phyloP scores from a whole-genome alignment of 2,797 vertebrate species.

The Kryptopterus vitreolus region DNA sequence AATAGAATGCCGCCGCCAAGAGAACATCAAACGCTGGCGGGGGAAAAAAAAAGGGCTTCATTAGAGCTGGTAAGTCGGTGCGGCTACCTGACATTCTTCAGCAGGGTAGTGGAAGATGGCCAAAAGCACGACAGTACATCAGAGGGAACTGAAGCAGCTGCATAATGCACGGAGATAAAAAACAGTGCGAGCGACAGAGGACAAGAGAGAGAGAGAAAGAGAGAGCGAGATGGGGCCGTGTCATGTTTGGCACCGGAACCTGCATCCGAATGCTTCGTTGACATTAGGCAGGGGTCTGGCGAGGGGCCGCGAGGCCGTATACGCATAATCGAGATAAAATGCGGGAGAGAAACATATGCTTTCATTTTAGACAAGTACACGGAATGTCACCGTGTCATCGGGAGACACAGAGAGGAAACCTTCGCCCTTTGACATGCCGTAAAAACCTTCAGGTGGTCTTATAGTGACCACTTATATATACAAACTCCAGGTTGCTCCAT shows the following conservation, averaged over 20 bases:
- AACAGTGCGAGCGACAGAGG: background rate
- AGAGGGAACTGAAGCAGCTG: constrained; percentile 37
- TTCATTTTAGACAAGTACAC: constrained; percentile 2
- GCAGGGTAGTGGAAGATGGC: constrained; percentile 33
- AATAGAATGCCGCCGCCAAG: constrained; percentile 38
- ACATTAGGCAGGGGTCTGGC: constrained; percentile 18
- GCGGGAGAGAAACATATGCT: constrained; percentile 6
- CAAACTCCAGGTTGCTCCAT: background rate
- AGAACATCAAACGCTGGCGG: constrained; percentile 49
- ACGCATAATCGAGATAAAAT: background rate
- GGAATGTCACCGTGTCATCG: constrained; percentile 9
- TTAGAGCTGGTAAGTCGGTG: constrained; percentile 22
- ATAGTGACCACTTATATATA: background rate
- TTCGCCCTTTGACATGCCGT: background rate
- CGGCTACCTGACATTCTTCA: constrained; percentile 46
- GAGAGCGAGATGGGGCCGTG: background rate
- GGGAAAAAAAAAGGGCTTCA: constrained; percentile 34
- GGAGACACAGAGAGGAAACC: background rate
- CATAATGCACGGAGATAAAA: constrained; percentile 19
- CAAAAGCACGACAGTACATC: constrained; percentile 39
- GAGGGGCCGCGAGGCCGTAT: background rate
- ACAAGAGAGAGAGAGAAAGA: background rate
- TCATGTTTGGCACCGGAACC: constrained; percentile 34
- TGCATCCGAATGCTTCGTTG: constrained; percentile 35
- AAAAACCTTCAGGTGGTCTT: background rate